Conservation (phyloP, 1,140 invertebrate genomes). For the Cherax quadricarinatus region DNA sequence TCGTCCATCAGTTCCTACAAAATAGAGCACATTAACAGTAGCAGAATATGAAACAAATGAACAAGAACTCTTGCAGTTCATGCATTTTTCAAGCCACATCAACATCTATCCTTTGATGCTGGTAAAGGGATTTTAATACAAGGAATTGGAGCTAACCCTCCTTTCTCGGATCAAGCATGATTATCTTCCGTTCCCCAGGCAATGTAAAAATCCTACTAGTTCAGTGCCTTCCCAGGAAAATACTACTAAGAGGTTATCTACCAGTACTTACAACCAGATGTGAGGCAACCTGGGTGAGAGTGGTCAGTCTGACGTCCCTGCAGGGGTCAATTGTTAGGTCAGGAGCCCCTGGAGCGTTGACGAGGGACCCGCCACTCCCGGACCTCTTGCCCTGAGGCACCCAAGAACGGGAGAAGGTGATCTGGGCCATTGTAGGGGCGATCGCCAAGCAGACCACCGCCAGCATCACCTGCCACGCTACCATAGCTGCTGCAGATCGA, state of each 20-base stretch:
- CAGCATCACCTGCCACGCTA: neutral
- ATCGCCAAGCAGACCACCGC: conserved; percentile 1
- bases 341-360: neutral
- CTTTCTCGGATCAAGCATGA: too few relatives aligned
- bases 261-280: neutral
- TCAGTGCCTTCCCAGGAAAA: too few relatives aligned
- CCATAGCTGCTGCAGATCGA: neutral
- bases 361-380: neutral
- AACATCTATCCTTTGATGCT: neutral
- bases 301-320: neutral
- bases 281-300: neutral
- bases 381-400: conserved; percentile 23
- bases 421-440: conserved; percentile 3
- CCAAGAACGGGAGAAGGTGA: conserved; percentile 27
- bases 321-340: neutral
- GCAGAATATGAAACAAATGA: neutral
- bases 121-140: neutral
- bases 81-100: too few relatives aligned
- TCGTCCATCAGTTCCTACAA: neutral
- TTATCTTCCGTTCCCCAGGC: too few relatives aligned
- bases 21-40: neutral
- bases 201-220: too few relatives aligned
- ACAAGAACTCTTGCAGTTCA: neutral
- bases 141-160: neutral
- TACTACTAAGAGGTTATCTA: neutral